Conservation (phyloP, 2,113 vertebrate species). For the Salminus brasiliensis region DNA sequence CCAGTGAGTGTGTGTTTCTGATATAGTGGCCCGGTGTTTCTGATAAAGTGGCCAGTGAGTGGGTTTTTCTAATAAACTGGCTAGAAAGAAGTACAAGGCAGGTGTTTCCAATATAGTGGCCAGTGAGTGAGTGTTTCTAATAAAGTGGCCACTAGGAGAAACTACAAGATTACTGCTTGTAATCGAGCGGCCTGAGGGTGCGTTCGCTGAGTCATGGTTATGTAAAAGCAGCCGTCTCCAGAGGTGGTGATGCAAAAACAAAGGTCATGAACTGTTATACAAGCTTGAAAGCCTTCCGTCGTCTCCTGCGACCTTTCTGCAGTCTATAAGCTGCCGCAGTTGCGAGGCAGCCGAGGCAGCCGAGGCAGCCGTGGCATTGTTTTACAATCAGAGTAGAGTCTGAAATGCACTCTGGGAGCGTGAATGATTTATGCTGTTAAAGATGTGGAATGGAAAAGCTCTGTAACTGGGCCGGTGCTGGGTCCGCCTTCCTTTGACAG, state of each 20-base stretch:
- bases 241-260: background rate
- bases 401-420: constrained; percentile 2
- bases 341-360: background rate
- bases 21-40: too few species aligned
- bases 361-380: background rate
- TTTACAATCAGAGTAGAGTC: background rate
- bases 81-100: too few species aligned
- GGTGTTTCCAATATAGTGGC: too few species aligned
- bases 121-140: too few species aligned
- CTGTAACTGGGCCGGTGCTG: background rate
- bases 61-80: too few species aligned
- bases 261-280: background rate
- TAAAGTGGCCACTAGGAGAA: too few species aligned
- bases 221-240: background rate
- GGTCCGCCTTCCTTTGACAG: background rate
- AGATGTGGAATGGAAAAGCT: background rate
- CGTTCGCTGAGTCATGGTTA: too few species aligned
- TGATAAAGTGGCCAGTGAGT: too few species aligned
- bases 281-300: background rate
- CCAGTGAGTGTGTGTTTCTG: too few species aligned
- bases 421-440: constrained; percentile 25
- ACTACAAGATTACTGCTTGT: too few species aligned
- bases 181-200: too few species aligned
- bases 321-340: background rate
- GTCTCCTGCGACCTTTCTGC: background rate